These are phyloP conservation scores for Stomatorhinus ivindoensis DNA, from an alignment of 2,113 vertebrate species.

Conservation along the genomic window DNA sequence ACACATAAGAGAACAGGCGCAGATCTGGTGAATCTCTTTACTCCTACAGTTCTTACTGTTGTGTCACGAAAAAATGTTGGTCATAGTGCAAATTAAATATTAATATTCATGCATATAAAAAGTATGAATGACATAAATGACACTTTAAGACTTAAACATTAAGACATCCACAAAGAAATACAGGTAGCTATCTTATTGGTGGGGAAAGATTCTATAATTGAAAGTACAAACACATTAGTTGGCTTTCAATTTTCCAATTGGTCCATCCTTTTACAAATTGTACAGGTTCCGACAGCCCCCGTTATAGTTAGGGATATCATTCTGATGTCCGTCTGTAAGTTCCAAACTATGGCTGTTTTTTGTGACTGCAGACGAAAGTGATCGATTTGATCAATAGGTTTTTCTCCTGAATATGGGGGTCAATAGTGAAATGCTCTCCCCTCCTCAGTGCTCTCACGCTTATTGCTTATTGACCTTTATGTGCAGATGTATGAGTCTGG, in stretches of 20 bases:
- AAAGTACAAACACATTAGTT: neutral
- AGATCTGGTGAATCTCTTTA: neutral
- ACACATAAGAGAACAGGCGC: neutral
- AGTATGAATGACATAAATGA: neutral
- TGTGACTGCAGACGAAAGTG: neutral
- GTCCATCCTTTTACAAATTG: neutral
- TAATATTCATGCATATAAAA: neutral
- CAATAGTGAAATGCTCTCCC: neutral
- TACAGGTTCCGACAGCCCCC: neutral
- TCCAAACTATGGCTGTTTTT: neutral
- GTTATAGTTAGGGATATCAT: neutral
- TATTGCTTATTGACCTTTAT: neutral
- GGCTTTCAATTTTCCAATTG: neutral
- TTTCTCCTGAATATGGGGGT: neutral
- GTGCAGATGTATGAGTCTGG: neutral
- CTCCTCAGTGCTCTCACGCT: neutral
- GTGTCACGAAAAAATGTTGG: neutral
- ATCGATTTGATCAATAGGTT: neutral
- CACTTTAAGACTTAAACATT: neutral
- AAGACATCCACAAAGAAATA: neutral
- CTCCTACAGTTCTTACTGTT: neutral
- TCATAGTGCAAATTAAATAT: neutral
- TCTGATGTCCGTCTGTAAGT: neutral
- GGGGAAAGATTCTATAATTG: neutral
- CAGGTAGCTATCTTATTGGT: neutral